Conservation (phyloP, 2,113 vertebrate species). For the Triplophysa rosa region DNA sequence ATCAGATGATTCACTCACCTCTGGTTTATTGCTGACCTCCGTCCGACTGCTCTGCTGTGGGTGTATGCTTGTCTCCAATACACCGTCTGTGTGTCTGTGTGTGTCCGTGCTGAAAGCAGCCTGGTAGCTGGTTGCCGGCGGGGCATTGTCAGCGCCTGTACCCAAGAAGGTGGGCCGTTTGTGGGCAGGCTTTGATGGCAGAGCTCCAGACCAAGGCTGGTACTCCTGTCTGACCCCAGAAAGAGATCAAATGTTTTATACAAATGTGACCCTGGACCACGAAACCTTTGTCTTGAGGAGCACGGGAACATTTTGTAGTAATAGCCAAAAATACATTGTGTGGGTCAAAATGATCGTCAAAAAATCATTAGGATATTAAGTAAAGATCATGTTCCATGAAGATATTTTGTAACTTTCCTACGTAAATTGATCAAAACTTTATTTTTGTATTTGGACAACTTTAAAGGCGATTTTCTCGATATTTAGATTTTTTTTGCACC, state of each 20-base stretch:
- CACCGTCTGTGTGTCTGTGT: conserved; percentile 60
- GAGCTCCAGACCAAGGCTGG: conserved; percentile 83
- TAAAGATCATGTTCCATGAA: too few species aligned
- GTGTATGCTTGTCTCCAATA: conserved; percentile 52
- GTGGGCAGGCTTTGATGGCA: conserved; percentile 80
- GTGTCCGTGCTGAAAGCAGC: conserved; percentile 76
- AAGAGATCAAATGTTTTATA: conserved; percentile 19
- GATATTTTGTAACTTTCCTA: too few species aligned
- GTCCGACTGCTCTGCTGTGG: conserved; percentile 55
- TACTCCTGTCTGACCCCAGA: conserved; percentile 82
- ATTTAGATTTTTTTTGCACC: too few species aligned
- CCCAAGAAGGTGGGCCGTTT: conserved; percentile 74
- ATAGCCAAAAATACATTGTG: too few species aligned
- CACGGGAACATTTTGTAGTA: background rate
- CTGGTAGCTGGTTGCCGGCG: conserved; percentile 83
- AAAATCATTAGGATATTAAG: too few species aligned
- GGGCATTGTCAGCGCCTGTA: conserved; percentile 68
- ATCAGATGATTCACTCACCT: conserved; percentile 62
- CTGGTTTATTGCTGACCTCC: conserved; percentile 52
- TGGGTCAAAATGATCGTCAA: too few species aligned
- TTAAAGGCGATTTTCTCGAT: too few species aligned
- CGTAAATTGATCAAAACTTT: too few species aligned
- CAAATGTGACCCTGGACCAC: background rate
- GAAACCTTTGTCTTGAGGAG: too few species aligned
- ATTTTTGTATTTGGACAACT: too few species aligned